These are phyloP conservation scores for Quadroppia sp. DNA, from an alignment of 2,888 invertebrate genomes.

Conservation along the genomic window DNA sequence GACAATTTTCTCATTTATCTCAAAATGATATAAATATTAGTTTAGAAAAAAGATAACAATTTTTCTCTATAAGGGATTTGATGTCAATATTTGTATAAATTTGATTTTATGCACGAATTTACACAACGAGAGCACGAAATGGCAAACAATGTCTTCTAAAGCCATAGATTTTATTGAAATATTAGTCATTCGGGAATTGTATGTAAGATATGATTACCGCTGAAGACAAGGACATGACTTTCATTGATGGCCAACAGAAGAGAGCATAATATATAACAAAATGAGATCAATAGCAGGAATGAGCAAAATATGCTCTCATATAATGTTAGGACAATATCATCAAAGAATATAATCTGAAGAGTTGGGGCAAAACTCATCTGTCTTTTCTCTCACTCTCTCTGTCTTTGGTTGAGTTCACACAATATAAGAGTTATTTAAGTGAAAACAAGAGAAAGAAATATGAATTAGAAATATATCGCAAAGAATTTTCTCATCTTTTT, in stretches of 20 bases:
- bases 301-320: too few species aligned
- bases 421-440: constrained; percentile 21
- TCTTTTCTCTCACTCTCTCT: constrained; percentile 14
- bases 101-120: constrained; percentile 22
- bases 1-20: constrained; percentile 24
- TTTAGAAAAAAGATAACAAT: neutral
- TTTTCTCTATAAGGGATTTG: constrained; percentile 7
- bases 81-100: constrained; percentile 19
- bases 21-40: neutral
- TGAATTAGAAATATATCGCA: neutral
- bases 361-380: constrained; percentile 18
- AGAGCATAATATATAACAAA: neutral
- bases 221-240: constrained; percentile 7
- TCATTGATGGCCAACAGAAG: neutral
- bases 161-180: constrained; percentile 13
- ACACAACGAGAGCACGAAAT: neutral
- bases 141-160: neutral
- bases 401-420: constrained; percentile 1
- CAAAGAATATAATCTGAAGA: neutral
- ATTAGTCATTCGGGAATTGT: constrained; percentile 13
- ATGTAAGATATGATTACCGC: constrained; percentile 1
- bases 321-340: neutral
- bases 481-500: neutral
- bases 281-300: constrained; percentile 7
- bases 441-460: constrained; percentile 3